These are phyloP conservation scores for Thaleichthys pacificus DNA, from an alignment of 2,797 vertebrate genomes.

Conservation along the genomic window DNA sequence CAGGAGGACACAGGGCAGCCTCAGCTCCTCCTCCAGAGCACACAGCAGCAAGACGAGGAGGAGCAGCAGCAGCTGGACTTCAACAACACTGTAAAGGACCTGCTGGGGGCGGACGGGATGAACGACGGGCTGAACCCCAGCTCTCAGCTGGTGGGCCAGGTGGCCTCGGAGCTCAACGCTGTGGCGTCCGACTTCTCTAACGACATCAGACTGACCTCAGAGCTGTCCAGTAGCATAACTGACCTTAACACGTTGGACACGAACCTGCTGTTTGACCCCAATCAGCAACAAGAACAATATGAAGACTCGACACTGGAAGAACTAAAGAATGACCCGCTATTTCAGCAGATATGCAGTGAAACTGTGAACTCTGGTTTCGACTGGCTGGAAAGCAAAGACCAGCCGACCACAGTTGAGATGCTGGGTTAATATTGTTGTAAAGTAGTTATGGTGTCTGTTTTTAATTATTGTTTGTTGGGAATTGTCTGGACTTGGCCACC, in stretches of 20 bases:
- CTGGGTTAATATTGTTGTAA: slow-evolving; percentile 84
- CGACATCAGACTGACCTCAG: slow-evolving; percentile 95
- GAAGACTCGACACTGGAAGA: slow-evolving; percentile 99
- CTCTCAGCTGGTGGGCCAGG: slow-evolving; percentile 93
- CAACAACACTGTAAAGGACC: slow-evolving; percentile 95
- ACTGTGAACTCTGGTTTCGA: slow-evolving; percentile 97
- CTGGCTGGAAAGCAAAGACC: slow-evolving; percentile 99
- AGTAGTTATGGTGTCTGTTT: slow-evolving; percentile 69
- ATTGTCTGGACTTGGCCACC: slow-evolving; percentile 90
- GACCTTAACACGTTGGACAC: slow-evolving; percentile 98
- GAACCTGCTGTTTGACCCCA: slow-evolving; percentile 97
- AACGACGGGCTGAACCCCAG: slow-evolving; percentile 91
- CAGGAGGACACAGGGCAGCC: slow-evolving; percentile 65
- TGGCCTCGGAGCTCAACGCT: slow-evolving; percentile 88
- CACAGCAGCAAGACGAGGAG: slow-evolving; percentile 68
- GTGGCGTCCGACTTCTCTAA: slow-evolving; percentile 92
- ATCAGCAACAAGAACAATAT: slow-evolving; percentile 96
- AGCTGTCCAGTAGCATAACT: slow-evolving; percentile 98
- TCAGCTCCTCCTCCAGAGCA: slow-evolving; percentile 75
- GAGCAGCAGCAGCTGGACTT: slow-evolving; percentile 88
- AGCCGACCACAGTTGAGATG: slow-evolving; percentile 98
- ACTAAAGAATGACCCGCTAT: slow-evolving; percentile 97
- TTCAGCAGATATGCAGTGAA: slow-evolving; percentile 99
- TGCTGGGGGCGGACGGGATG: slow-evolving; percentile 90
- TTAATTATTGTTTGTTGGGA: slow-evolving; percentile 73